Evolutionary conservation across 2,888 invertebrate species (phyloP), one percentile per base, ranked within the genome.

Genomic region (Sericinus montela): DNA sequence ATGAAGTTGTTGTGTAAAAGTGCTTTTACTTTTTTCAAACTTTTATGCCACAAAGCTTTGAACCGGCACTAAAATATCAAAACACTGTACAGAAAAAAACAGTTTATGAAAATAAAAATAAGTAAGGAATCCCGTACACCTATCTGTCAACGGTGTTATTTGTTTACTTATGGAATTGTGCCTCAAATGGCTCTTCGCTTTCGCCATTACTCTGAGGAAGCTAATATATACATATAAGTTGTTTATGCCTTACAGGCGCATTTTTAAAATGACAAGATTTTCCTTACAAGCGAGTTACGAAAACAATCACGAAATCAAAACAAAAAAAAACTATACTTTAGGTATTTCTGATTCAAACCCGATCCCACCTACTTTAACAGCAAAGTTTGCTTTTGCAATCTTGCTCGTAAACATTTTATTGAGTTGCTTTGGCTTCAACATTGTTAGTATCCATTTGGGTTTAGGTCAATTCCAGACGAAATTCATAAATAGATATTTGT

Each of bases 331-430:
- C 40, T 8, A 11, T 16, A 25, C 25, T 13, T 11, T 32, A 11
- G 9, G 1, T 11, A 35, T 37, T 41, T 45, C 25, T 37, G 32
- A 37, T 50, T 45, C 45, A 32, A 50, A 30, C 14, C 38, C 14
- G 36, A 41, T 40, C 11, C 32, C 40, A 50, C 50, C 45, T 41
- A 50, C 41, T 50, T 50, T 30, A 45, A 19, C 29, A 38, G 49
- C 23, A 41, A 53, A 52, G 46, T 51, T 62, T 67, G 67, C 60
- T 72, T 76, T 66, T 66, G 64, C 66, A 75, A 74, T 69, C 59
- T 52, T 49, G 60, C 53, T 74, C 75, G 69, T 81, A 78, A 80
- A 81, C 53, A 69, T 74, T 80, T 80, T 76, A 79, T 72, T 61
- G 67, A 49, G 53, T 48, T 69, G 58, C 65, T 65, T 68, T 65